A percentile compares a stretch with the other conserved stretches of the same genome.
phyloP scores from a whole-genome alignment of 2,797 vertebrate species.

The Paratrypauchen microcephalus region DNA sequence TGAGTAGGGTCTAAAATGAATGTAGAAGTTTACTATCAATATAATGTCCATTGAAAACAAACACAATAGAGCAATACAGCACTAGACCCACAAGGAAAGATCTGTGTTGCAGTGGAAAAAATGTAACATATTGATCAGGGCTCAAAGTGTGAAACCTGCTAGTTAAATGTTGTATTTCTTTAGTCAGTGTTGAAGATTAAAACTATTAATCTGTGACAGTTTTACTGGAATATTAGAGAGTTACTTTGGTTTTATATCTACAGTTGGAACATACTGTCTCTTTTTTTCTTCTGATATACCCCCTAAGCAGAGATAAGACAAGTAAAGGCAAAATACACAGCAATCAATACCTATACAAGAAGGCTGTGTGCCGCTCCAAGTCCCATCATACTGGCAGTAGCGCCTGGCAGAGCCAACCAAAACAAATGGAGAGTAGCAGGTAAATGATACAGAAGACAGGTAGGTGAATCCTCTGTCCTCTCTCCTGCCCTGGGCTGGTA shows the following conservation, averaged over 20 bases:
- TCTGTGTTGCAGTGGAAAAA: neutral
- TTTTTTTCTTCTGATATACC: neutral
- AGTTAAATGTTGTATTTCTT: neutral
- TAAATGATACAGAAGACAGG: conserved; percentile 92
- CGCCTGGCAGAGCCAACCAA: conserved; percentile 90
- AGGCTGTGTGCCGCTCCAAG: conserved; percentile 95
- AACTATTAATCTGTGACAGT: neutral
- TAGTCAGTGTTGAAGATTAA: neutral
- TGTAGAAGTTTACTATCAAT: conserved; percentile 8
- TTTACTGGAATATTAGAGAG: neutral
- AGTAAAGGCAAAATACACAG: neutral
- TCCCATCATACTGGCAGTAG: conserved; percentile 95
- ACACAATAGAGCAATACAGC: neutral
- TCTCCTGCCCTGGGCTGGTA: conserved; percentile 85
- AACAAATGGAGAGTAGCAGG: conserved; percentile 86
- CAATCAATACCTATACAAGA: conserved; percentile 88
- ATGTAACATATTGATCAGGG: neutral
- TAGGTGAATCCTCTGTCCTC: conserved; percentile 96
- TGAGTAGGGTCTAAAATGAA: conserved; percentile 86
- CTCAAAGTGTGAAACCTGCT: neutral
- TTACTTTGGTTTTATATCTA: neutral
- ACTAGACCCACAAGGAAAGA: neutral
- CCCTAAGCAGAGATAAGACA: neutral
- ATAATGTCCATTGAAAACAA: neutral
- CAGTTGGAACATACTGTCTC: neutral